Evolutionary conservation across 2,113 vertebrate genomes (phyloP), one percentile per base, ranked within the genome.

Genomic region (Ciconia stormi): DNA sequence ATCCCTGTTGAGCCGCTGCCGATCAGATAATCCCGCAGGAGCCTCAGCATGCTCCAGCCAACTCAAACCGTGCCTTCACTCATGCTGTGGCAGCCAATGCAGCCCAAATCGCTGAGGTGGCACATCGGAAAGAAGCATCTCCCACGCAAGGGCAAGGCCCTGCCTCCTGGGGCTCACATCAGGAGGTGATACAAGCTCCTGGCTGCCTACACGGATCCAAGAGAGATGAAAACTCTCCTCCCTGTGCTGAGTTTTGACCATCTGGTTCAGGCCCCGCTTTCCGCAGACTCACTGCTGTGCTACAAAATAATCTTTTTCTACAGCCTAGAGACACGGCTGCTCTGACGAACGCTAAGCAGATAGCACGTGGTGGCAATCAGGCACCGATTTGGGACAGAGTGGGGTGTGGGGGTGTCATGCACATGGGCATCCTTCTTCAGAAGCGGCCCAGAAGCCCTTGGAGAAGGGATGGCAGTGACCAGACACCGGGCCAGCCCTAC

Each of bases 1-100:
- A 70, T 92, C 71, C 87, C 80, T 38, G 26, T 25, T 79, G 87
- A 93, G 58, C 58, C 3, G 7, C 82, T 81, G 73, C 79, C 29
- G n/a, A 84, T 85, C 79, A 73, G 91, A 72, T 49, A 65, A 92
- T 32, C 62, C 91, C 12, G 16, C 70, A 69, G 94, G 83, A 95
- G 40, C 50, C 59, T 90, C 91, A 29, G 71, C 6, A 4, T 38
- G 59, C 80, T 84, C 61, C 47, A 47, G 52, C 70, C 80, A 50
- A n/a, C 79, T 61, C 86, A 9, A 42, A 46, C 74, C 19, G 40
- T 87, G 90, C 62, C 84, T 77, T 44, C 1, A 0, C 56, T 82
- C 63, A 23, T 1, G 25, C n/a, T 44, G 47, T 11, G 7, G 67
- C 63, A 91, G 53, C 66, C 4, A 2, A 34, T 32, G 38, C n/a